A percentile compares a stretch with the other conserved stretches of the same genome.
Conservation (phyloP, 2,888 invertebrate genomes). For the Gonocerus acuteangulatus region DNA sequence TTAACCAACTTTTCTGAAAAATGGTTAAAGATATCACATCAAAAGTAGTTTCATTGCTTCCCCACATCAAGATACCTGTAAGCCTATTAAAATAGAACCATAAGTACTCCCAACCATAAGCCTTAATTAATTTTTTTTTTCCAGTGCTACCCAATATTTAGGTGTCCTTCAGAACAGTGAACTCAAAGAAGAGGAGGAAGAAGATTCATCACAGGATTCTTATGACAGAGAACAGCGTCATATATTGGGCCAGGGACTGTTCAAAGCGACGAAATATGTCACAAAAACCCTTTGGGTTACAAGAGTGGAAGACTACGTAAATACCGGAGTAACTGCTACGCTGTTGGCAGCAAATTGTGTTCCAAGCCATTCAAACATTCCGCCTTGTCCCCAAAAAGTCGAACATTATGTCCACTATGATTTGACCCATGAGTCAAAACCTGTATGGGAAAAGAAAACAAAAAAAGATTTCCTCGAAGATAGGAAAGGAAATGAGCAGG, state of each 20-base stretch:
- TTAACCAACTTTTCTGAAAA: too few relatives aligned
- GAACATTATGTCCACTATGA: neutral
- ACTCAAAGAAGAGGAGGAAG: neutral
- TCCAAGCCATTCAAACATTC: slow-evolving; percentile 41
- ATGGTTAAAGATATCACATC: too few relatives aligned
- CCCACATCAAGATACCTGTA: too few relatives aligned
- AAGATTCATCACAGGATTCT: neutral
- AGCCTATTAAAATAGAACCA: too few relatives aligned
- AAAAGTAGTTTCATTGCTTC: too few relatives aligned
- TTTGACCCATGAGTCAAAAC: neutral
- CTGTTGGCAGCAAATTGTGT: slow-evolving; percentile 42
- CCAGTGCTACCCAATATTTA: neutral
- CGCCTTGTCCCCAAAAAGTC: slow-evolving; percentile 38
- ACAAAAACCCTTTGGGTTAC: slow-evolving; percentile 7
- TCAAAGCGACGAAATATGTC: neutral
- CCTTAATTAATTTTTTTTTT: neutral
- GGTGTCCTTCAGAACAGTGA: neutral
- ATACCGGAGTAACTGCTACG: slow-evolving; percentile 41
- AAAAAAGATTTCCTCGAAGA: neutral
- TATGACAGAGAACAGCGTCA: neutral
- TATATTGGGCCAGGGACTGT: neutral
- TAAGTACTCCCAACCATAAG: too few relatives aligned
- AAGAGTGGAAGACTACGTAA: slow-evolving; percentile 34
- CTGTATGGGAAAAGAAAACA: neutral
- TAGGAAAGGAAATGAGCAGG: neutral